A percentile compares a stretch with the other conserved stretches of the same genome.
phyloP scores from a whole-genome alignment of 2,888 invertebrate genomes.

The Saturnia japonica region DNA sequence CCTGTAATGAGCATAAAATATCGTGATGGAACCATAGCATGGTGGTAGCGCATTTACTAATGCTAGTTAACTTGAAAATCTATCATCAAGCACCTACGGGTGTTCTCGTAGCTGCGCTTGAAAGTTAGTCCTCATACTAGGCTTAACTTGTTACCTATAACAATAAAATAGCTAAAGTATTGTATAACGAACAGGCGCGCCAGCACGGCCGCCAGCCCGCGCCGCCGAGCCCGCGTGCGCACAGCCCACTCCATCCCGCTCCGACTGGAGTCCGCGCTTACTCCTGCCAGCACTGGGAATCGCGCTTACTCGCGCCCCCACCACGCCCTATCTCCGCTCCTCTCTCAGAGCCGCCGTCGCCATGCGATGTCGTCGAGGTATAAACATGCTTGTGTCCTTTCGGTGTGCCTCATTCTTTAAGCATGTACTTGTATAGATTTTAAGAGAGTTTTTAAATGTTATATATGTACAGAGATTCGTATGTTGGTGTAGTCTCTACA shows the following conservation, averaged over 20 bases:
- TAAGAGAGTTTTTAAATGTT: constrained; percentile 25
- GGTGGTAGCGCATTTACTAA: too few species aligned
- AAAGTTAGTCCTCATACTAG: too few species aligned
- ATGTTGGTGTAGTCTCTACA: constrained; percentile 24
- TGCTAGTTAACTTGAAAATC: too few species aligned
- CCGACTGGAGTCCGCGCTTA: constrained; percentile 81
- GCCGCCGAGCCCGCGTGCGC: constrained; percentile 78
- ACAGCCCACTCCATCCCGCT: constrained; percentile 79
- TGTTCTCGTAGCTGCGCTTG: too few species aligned
- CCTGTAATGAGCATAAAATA: too few species aligned
- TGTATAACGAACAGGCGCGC: constrained; percentile 60
- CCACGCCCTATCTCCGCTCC: constrained; percentile 75
- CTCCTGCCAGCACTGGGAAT: constrained; percentile 84
- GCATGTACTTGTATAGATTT: constrained; percentile 45
- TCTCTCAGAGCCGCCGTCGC: constrained; percentile 69
- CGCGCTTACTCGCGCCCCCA: constrained; percentile 77
- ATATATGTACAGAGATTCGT: constrained; percentile 17
- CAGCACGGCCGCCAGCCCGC: constrained; percentile 80
- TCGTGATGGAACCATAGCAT: too few species aligned
- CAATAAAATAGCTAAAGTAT: neutral
- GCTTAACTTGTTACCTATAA: too few species aligned
- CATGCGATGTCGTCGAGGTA: constrained; percentile 79
- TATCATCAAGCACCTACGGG: too few species aligned
- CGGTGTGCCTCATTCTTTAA: constrained; percentile 44
- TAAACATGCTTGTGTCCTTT: constrained; percentile 49